A percentile compares a stretch with the other conserved stretches of the same genome.
Conservation (phyloP, 2,113 vertebrate genomes). For the Emydura subglobosa region DNA sequence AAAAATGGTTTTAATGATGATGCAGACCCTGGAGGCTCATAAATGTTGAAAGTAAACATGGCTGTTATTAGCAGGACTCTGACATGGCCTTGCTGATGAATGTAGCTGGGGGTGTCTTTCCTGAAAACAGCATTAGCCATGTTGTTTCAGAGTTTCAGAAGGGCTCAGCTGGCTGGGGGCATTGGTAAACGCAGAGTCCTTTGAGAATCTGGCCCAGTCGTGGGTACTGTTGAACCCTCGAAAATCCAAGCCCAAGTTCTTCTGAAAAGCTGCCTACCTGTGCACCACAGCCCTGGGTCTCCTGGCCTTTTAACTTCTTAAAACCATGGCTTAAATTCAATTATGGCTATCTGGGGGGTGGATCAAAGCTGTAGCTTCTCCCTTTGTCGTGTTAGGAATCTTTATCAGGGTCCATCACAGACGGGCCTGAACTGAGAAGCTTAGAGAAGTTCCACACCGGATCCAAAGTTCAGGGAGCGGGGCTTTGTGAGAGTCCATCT, state of each 20-base stretch:
- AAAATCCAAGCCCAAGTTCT: background rate
- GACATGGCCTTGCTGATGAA: background rate
- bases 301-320: background rate
- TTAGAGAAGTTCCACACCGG: background rate
- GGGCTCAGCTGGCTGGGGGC: background rate
- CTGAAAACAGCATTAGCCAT: background rate
- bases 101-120: background rate
- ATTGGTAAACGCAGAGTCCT: background rate
- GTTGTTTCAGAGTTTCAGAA: background rate
- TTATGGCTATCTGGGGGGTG: background rate
- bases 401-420: background rate
- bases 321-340: background rate
- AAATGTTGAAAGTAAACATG: background rate
- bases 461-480: background rate
- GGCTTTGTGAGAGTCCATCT: background rate
- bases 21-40: background rate
- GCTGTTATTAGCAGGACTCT: background rate
- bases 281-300: background rate
- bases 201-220: background rate
- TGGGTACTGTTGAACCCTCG: background rate
- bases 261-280: background rate
- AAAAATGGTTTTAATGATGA: background rate
- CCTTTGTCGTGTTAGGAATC: background rate
- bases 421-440: background rate
- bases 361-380: background rate